Conservation (phyloP, 2,113 vertebrate species). For the Triplophysa siluroides region DNA sequence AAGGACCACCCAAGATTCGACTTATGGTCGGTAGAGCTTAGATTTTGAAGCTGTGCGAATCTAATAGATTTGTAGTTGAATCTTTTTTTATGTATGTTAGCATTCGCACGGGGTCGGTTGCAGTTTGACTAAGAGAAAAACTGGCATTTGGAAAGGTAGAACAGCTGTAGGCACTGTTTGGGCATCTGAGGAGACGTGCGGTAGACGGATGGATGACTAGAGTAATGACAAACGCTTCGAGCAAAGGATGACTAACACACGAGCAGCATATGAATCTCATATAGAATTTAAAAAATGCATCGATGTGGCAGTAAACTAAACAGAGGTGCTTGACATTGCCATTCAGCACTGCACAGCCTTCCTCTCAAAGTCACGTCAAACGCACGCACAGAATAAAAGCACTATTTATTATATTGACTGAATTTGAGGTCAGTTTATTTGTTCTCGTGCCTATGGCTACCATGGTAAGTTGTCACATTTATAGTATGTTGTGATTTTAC, state of each 20-base stretch:
- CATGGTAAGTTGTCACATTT: no score
- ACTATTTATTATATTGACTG: background rate
- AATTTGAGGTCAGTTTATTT: slow-evolving; percentile 12
- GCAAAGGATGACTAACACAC: slow-evolving; percentile 60
- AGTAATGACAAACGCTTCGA: slow-evolving; percentile 61
- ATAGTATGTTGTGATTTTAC: no score
- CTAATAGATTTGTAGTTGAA: no score
- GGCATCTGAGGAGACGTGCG: slow-evolving; percentile 31
- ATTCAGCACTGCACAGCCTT: slow-evolving; percentile 2
- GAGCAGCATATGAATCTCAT: slow-evolving; percentile 49
- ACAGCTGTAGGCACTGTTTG: slow-evolving; percentile 36
- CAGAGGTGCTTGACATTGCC: background rate
- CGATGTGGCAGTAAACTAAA: slow-evolving; percentile 33
- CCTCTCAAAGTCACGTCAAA: background rate
- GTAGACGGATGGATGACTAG: slow-evolving; percentile 51
- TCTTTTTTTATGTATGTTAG: background rate
- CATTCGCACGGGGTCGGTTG: slow-evolving; percentile 14
- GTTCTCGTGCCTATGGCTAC: no score
- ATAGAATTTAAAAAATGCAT: slow-evolving; percentile 42
- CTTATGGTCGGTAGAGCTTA: no score
- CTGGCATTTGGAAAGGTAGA: slow-evolving; percentile 41
- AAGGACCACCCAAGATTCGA: no score
- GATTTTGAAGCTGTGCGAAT: no score
- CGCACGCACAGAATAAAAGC: background rate
- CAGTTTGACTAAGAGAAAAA: slow-evolving; percentile 2